Conservation (phyloP, 2,113 vertebrate genomes). For the Lates calcarifer region DNA sequence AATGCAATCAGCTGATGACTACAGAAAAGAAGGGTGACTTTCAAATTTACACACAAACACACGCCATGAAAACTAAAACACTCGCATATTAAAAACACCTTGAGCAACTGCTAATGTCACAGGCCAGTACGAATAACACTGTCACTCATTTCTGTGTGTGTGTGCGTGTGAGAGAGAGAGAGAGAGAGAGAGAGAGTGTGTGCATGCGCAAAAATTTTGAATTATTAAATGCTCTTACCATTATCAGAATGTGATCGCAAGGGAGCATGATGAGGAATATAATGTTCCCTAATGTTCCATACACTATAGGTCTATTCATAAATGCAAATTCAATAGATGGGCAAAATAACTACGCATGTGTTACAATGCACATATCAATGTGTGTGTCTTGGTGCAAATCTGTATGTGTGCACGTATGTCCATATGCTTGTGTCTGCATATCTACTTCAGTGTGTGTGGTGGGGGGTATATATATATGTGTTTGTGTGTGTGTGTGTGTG, state of each 20-base stretch:
- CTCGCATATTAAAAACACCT: constrained; percentile 3
- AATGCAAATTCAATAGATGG: constrained; percentile 71
- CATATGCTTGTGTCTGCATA: constrained; percentile 18
- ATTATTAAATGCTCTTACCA: constrained; percentile 47
- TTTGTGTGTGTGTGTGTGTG: constrained; percentile 1
- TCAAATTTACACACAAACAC: constrained; percentile 11
- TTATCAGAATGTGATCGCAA: constrained; percentile 40
- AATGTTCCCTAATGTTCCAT: constrained; percentile 61
- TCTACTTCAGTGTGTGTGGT: constrained; percentile 13
- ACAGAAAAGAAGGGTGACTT: constrained; percentile 15
- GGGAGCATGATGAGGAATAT: constrained; percentile 63
- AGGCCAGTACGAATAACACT: constrained; percentile 22
- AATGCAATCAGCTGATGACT: constrained; percentile 24
- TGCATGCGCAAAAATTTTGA: constrained; percentile 19
- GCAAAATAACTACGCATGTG: constrained; percentile 36
- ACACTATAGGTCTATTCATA: constrained; percentile 51
- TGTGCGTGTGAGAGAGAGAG: too few species aligned
- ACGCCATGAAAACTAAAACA: not conserved
- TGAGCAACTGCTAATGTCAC: constrained; percentile 28
- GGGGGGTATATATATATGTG: not conserved
- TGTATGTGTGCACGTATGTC: not conserved
- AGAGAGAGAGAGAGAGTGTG: too few species aligned
- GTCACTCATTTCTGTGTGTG: constrained; percentile 16
- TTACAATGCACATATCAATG: constrained; percentile 26
- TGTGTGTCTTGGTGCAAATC: constrained; percentile 21